A percentile compares a stretch with the other conserved stretches of the same genome.
Evolutionary conservation across 2,797 vertebrate genomes (phyloP).

Genomic region (Vireo griseus): DNA sequence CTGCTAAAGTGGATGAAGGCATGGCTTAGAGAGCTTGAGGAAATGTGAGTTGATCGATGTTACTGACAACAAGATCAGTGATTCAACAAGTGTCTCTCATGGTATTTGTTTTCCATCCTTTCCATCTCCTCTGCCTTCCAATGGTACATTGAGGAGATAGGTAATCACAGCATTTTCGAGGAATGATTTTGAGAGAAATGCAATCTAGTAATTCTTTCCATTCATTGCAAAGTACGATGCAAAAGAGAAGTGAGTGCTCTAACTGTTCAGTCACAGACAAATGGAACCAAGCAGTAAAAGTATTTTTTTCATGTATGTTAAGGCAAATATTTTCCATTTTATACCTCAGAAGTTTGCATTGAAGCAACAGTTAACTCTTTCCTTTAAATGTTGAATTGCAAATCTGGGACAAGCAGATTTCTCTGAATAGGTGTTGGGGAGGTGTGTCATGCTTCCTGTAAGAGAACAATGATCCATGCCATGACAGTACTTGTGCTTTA

Average conservation of each 20-base stretch:
- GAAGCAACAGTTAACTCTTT: not conserved
- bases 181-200: conserved; percentile 10
- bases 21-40: not conserved
- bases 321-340: not conserved
- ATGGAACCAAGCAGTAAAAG: not conserved
- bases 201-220: not conserved
- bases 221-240: not conserved
- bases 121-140: not conserved
- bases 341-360: not conserved
- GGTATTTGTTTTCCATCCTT: not conserved
- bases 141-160: not conserved
- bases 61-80: not conserved
- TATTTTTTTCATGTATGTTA: not conserved
- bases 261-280: not conserved
- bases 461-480: not conserved
- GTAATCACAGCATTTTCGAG: not conserved
- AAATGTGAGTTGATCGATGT: not conserved
- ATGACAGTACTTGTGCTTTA: not conserved
- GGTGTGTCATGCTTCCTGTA: not conserved
- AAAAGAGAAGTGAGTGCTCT: not conserved
- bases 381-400: not conserved
- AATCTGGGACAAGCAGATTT: not conserved
- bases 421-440: not conserved
- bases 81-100: not conserved
- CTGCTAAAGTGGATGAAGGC: not conserved